Percentiles rank a stretch among this genome's conserved stretches.
Evolutionary conservation across 2,113 vertebrate genomes (phyloP).

Genomic region (Narcine bancroftii): DNA sequence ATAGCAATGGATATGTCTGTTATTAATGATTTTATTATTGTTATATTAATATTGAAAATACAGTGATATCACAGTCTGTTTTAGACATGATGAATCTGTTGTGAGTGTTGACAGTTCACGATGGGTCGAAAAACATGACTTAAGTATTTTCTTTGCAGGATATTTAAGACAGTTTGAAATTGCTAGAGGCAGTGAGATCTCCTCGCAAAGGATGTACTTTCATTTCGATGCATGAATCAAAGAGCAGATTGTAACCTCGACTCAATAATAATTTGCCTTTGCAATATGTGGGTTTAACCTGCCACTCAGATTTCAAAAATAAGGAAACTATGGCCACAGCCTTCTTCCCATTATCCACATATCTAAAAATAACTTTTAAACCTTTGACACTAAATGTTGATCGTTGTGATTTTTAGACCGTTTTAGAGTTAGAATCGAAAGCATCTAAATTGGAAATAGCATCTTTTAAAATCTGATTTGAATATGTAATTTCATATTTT

Average conservation of each 20-base stretch:
- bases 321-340: constrained; percentile 48
- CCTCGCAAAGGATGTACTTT: not conserved
- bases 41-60: not conserved
- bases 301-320: constrained; percentile 63
- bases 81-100: not conserved
- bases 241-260: not conserved
- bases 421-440: not conserved
- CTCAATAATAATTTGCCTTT: constrained; percentile 43
- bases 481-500: not conserved
- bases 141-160: not conserved
- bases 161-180: not conserved
- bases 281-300: constrained; percentile 59
- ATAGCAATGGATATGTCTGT: not conserved
- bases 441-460: not conserved
- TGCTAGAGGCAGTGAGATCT: constrained; percentile 10
- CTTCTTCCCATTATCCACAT: not conserved
- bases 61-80: not conserved
- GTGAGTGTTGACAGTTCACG: not conserved
- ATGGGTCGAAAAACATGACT: not conserved
- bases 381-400: not conserved
- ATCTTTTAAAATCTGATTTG: not conserved
- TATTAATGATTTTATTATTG: not conserved
- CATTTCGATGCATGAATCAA: not conserved
- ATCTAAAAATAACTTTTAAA: not conserved
- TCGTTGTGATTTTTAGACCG: not conserved